Conservation (phyloP, 2,113 vertebrate species). For the Galemys pyrenaicus region DNA sequence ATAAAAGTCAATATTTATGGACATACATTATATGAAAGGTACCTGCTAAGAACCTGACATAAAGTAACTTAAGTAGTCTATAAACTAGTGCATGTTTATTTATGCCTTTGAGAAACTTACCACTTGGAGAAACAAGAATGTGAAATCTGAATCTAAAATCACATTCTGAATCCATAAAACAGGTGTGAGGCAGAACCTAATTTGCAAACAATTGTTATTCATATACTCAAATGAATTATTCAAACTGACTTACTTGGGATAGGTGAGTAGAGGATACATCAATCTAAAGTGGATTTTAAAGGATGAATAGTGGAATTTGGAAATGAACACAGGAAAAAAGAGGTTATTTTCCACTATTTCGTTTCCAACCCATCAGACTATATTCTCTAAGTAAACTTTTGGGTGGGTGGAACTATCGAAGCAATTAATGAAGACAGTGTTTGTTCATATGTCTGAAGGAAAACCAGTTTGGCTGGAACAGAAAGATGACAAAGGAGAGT, state of each 20-base stretch:
- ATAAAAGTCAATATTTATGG: conserved; percentile 10
- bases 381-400: neutral
- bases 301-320: conserved; percentile 38
- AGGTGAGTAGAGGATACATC: neutral
- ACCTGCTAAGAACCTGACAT: neutral
- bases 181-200: neutral
- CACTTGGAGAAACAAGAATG: neutral
- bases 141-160: conserved; percentile 47
- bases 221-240: neutral
- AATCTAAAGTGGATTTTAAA: conserved; percentile 40
- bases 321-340: neutral
- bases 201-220: conserved; percentile 21
- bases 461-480: conserved; percentile 63
- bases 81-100: neutral
- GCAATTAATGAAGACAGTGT: neutral
- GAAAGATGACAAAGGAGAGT: conserved; percentile 34
- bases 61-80: conserved; percentile 19
- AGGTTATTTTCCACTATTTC: conserved; percentile 37
- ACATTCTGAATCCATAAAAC: conserved; percentile 30
- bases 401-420: neutral
- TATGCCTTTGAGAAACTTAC: neutral
- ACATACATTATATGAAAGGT: neutral
- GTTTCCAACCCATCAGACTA: conserved; percentile 27
- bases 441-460: conserved; percentile 40
- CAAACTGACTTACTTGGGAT: neutral